phyloP scores from a whole-genome alignment of 2,888 invertebrate genomes.

The Hedychridium roseum region DNA sequence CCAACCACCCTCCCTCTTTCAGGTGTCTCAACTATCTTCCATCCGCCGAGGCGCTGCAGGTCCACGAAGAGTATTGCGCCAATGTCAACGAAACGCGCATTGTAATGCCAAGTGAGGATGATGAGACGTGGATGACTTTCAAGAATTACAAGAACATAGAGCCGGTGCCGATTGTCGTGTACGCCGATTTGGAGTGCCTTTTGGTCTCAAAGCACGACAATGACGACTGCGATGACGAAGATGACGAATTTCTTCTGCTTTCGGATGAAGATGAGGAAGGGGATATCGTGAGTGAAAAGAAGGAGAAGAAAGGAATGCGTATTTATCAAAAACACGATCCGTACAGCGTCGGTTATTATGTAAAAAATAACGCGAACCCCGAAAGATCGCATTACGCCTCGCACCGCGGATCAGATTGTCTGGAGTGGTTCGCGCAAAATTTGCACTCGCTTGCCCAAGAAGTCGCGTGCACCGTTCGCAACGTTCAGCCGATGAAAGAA shows the following conservation, averaged over 20 bases:
- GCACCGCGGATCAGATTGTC: background rate
- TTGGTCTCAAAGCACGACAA: slow-evolving; percentile 1
- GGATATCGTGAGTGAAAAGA: too few species aligned
- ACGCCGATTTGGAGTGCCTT: slow-evolving; percentile 22
- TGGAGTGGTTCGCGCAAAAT: background rate
- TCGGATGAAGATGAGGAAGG: too few species aligned
- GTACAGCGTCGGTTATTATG: background rate
- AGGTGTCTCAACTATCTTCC: background rate
- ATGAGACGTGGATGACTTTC: slow-evolving; percentile 15
- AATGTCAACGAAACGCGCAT: slow-evolving; percentile 15
- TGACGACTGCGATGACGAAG: too few species aligned
- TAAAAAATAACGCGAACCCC: background rate
- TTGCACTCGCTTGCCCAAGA: background rate
- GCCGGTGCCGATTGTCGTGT: slow-evolving; percentile 15
- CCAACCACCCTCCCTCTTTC: too few species aligned
- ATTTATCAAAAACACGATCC: slow-evolving; percentile 4
- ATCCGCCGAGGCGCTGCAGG: background rate
- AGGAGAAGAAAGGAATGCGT: too few species aligned
- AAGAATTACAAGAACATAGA: slow-evolving; percentile 19
- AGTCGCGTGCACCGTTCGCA: slow-evolving; percentile 1
- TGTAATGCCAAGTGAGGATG: slow-evolving; percentile 9
- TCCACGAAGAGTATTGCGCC: slow-evolving; percentile 1
- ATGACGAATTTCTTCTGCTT: too few species aligned
- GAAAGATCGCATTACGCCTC: background rate
- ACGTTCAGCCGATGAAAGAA: slow-evolving; percentile 2